Evolutionary conservation across 1,140 invertebrate species (phyloP).

Genomic region (Drosophila sp.): DNA sequence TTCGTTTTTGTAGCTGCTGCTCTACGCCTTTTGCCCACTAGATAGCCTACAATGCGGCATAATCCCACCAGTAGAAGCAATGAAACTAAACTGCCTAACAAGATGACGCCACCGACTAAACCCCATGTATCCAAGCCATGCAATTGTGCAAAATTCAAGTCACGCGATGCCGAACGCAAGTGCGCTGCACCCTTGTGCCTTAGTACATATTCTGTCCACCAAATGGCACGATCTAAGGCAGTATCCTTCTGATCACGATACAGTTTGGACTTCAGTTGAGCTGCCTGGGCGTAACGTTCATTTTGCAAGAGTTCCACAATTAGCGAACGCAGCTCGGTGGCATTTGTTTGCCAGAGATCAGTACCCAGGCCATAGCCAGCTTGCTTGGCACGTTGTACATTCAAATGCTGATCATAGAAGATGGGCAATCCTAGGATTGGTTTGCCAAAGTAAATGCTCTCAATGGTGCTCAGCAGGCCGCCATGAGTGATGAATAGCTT

Average conservation of each 20-base stretch:
- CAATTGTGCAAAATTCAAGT: constrained; percentile 82
- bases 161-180: constrained; percentile 52
- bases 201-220: constrained; percentile 88
- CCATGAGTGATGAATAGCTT: constrained; percentile 89
- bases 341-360: constrained; percentile 42
- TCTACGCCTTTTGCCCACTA: neutral
- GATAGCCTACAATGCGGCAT: constrained; percentile 10
- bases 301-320: constrained; percentile 53
- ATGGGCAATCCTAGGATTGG: constrained; percentile 89
- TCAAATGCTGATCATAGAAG: constrained; percentile 86
- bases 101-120: constrained; percentile 16
- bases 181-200: constrained; percentile 82
- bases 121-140: constrained; percentile 84
- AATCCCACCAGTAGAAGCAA: constrained; percentile 23
- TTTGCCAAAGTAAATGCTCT: constrained; percentile 88
- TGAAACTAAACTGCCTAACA: constrained; percentile 4
- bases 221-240: constrained; percentile 87
- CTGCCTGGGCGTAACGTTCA: constrained; percentile 42
- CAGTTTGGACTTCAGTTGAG: constrained; percentile 44
- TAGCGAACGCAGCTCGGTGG: constrained; percentile 20
- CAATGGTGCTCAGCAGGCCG: constrained; percentile 88
- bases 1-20: neutral
- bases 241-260: constrained; percentile 85
- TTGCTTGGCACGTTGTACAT: constrained; percentile 83
- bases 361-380: constrained; percentile 83